Base-by-base conservation (phyloP, 37 sponge, comb jelly and placozoan genomes). In the Haliclona indistincta region DNA sequence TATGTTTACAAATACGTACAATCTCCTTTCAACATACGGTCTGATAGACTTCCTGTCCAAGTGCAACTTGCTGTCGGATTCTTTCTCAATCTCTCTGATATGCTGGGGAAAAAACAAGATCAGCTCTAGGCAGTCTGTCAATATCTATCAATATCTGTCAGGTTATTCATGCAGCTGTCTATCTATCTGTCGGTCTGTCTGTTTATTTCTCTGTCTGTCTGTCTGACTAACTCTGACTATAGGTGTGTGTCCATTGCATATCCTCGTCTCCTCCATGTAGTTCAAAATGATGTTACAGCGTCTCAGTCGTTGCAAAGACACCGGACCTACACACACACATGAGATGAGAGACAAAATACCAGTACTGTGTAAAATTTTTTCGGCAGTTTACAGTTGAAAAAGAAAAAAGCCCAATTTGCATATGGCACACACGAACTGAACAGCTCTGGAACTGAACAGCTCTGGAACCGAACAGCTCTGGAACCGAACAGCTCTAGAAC, bases 1-100 rank as follows among this genome's bases (percentile, higher is more conserved):
- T n/a, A n/a, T n/a, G n/a, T n/a, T n/a, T n/a, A n/a, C n/a, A n/a
- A n/a, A n/a, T n/a, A n/a, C n/a, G n/a, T n/a, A n/a, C n/a, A n/a
- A n/a, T n/a, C n/a, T 20, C 29, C 22, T 43, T 45, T 4, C 29
- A 26, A 23, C 44, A 58, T 26, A 84, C 86, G 64, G 71, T 38
- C 32, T 5, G 30, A 78, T 47, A 3, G 86, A 78, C 60, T 85
- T 85, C 79, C 55, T 77, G 56, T 85, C 86, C 1, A 85, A 43
- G 6, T 45, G 20, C 6, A 30, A 2, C 2, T 34, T 22, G 2
- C 56, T 6, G 0, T 67, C 79, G 29, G 77, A 60, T 6, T 15
- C 25, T 29, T 63, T 37, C 61, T 85, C 86, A 11, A 26, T 26
- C 28, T 64, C 67, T 2, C 63, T 19, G 8, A 85, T 43, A 33